A percentile compares a stretch with the other conserved stretches of the same genome.
phyloP scores from a whole-genome alignment of 2,888 invertebrate genomes.

The Pseudoips prasinana region DNA sequence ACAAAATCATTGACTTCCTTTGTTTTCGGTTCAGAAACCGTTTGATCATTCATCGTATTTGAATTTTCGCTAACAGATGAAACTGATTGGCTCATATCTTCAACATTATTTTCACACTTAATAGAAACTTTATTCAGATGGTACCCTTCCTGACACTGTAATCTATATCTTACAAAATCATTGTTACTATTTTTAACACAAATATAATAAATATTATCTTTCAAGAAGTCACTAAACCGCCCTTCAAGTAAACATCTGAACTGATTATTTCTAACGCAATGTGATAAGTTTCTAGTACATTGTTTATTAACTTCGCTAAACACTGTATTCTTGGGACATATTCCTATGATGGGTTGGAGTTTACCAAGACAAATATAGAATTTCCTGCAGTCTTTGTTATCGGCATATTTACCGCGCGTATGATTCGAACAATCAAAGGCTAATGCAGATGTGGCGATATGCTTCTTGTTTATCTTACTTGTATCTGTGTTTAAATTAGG shows the following conservation, averaged over 20 bases:
- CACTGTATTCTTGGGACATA: conserved; percentile 65
- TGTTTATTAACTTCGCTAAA: conserved; percentile 68
- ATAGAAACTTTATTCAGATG: conserved; percentile 52
- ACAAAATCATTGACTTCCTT: conserved; percentile 23
- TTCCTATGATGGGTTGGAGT: conserved; percentile 46
- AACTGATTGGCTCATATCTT: conserved; percentile 11
- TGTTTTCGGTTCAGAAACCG: conserved; percentile 13
- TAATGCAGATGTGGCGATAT: conserved; percentile 1
- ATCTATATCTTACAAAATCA: conserved; percentile 56
- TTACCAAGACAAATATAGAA: conserved; percentile 75
- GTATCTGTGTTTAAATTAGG: conserved; percentile 3
- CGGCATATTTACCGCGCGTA: conserved; percentile 68
- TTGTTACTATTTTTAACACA: conserved; percentile 53
- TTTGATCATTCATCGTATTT: conserved; percentile 33
- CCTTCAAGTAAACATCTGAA: conserved; percentile 70
- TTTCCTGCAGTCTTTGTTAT: conserved; percentile 70
- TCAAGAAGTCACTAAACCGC: conserved; percentile 57
- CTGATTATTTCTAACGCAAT: conserved; percentile 70
- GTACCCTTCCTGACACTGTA: conserved; percentile 60
- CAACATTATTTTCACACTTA: conserved; percentile 43
- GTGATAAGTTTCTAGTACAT: conserved; percentile 72
- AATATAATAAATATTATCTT: conserved; percentile 65
- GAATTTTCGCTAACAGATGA: conserved; percentile 25
- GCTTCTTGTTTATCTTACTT: conserved; percentile 2
- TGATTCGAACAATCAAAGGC: conserved; percentile 42